These are phyloP conservation scores for Halichoerus grypus DNA, from an alignment of 2,113 vertebrate genomes.

Conservation along the genomic window DNA sequence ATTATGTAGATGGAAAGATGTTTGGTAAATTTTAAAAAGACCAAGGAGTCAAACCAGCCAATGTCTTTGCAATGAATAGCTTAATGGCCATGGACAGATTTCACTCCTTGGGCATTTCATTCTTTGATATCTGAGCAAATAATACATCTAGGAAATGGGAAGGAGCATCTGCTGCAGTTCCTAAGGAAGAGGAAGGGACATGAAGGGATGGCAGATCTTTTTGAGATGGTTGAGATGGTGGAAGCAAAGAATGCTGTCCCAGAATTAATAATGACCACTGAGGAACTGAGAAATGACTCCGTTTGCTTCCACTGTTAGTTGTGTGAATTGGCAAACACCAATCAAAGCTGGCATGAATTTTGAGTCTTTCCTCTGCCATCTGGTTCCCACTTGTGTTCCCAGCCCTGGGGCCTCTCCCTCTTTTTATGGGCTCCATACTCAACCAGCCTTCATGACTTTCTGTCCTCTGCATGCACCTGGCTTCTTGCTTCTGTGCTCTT, in stretches of 20 bases:
- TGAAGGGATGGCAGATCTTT: not conserved
- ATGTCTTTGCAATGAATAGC: not conserved
- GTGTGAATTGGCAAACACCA: not conserved
- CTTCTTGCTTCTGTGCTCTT: not conserved
- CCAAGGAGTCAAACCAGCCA: not conserved
- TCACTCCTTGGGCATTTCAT: not conserved
- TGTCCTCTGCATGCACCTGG: not conserved
- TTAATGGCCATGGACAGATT: not conserved
- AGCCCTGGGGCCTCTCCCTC: not conserved
- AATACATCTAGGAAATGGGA: not conserved
- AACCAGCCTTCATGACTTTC: not conserved
- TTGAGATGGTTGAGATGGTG: not conserved
- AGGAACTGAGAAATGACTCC: not conserved
- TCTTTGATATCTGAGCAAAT: not conserved
- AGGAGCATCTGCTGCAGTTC: not conserved
- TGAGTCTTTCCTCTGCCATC: fast-evolving
- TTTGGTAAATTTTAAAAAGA: not conserved
- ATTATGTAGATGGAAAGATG: not conserved
- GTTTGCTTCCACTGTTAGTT: not conserved
- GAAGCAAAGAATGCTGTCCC: not conserved
- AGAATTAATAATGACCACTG: not conserved
- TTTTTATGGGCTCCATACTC: not conserved
- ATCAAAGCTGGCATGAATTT: not conserved
- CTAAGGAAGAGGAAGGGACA: not conserved
- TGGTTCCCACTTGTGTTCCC: not conserved